Base-by-base conservation (phyloP, 1,140 invertebrate genomes). In the Orius insidiosus region DNA sequence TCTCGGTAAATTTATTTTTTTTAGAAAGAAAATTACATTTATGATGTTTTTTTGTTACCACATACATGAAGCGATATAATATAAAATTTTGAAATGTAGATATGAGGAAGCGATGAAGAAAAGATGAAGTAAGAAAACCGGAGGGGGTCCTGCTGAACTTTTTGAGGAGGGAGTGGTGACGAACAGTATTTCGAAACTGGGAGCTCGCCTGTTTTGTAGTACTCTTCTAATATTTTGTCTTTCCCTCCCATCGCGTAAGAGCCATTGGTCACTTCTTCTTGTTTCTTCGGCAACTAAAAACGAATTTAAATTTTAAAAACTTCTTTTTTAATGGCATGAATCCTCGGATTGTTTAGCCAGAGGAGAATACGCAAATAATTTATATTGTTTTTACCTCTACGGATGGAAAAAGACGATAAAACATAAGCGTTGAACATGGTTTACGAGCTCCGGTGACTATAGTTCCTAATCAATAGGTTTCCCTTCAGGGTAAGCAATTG, bases 401-500 rank as follows among this genome's bases (percentile, higher is more conserved):
- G 55, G 74, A 74, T 51, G 75, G 73, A 65, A 74, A 88, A 13
- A 84, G 60, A 55, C 83, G 68, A 57, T 88, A 89, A 60, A 86
- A 79, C 49, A 89, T 63, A 53, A 79, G 70, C 10, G 80, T 83
- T 55, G 74, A 69, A 60, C 82, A 85, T 0, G 84, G 71, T 18
- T 69, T 62, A 55, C 74, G 64, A 47, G 68, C 71, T 14, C 80
- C 82, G 53, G 76, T 76, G 38, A 85, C 74, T 44, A 88, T 81
- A 32, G 76, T 74, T 36, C 70, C 68, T 41, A 88, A 59, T 85
- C 80, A 38, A 88, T 61, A 3, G 85, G 84, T 45, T 79, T 74
- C 46, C 73, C 76, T 45, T 87, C 75, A 3, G 85, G 83, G 68
- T 96, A 96, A 36, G 82, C 88, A 60, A 96, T 81, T 38, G 90